A percentile compares a stretch with the other conserved stretches of the same genome.
Evolutionary conservation across 2,888 invertebrate species (phyloP).

Genomic region (Philhelius pedissequus): DNA sequence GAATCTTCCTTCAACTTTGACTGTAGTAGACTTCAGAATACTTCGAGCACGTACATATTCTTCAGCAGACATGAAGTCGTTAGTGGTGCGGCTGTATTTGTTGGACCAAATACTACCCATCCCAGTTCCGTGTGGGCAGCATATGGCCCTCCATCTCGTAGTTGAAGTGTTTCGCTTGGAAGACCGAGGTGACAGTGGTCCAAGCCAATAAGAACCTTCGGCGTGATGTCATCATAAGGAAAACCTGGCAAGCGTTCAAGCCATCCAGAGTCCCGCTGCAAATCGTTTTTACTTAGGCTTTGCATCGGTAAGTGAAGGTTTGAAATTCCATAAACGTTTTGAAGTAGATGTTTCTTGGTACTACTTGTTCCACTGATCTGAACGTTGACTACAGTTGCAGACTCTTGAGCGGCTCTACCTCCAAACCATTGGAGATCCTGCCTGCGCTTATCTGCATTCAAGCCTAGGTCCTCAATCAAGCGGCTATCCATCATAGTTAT

Average conservation of each 20-base stretch:
- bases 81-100: background rate
- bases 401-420: conserved; percentile 30
- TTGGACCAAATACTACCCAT: conserved; percentile 55
- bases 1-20: conserved; percentile 20
- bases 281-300: conserved; percentile 13
- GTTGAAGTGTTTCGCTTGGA: conserved; percentile 1
- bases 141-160: conserved; percentile 31
- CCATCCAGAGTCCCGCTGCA: background rate
- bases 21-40: conserved; percentile 23
- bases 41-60: background rate
- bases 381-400: conserved; percentile 37
- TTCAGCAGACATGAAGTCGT: conserved; percentile 4
- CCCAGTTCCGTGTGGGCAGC: conserved; percentile 56
- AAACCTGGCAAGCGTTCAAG: background rate
- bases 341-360: background rate
- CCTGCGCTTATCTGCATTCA: conserved; percentile 16
- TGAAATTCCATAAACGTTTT: conserved; percentile 5
- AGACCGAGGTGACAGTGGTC: conserved; percentile 43
- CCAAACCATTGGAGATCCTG: conserved; percentile 52
- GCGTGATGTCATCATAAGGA: conserved; percentile 15
- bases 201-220: conserved; percentile 32
- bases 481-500: conserved; percentile 44
- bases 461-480: conserved; percentile 33
- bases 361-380: conserved; percentile 34
- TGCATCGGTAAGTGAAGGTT: conserved; percentile 11